Evolutionary conservation across 2,113 vertebrate genomes (phyloP).

Genomic region (Lasiurus borealis): DNA sequence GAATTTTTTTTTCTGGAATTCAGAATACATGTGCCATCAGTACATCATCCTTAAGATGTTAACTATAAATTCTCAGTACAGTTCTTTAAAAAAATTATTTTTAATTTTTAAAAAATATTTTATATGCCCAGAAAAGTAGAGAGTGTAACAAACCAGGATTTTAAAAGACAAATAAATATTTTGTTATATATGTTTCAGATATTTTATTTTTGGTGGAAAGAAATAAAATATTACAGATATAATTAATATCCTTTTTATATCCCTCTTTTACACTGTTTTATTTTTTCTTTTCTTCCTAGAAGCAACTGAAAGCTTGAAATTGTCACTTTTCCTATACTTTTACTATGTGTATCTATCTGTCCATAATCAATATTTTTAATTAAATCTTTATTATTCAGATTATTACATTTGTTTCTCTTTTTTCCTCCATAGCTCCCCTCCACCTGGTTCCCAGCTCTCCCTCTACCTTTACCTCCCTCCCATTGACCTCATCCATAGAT

Average conservation of each 20-base stretch:
- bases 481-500: too few relatives aligned
- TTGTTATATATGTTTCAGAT: neutral
- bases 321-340: neutral
- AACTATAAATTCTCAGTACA: neutral
- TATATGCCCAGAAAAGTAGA: neutral
- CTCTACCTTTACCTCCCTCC: too few relatives aligned
- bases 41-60: neutral
- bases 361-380: neutral
- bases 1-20: neutral
- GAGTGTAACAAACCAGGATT: neutral
- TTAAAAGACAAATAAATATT: neutral
- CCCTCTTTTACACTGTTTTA: neutral
- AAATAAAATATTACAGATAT: neutral
- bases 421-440: too few relatives aligned
- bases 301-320: neutral
- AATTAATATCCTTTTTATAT: neutral
- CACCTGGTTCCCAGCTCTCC: too few relatives aligned
- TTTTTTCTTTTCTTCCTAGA: neutral
- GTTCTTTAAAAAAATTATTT: neutral
- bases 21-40: neutral
- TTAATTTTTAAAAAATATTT: neutral
- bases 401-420: too few relatives aligned
- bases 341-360: neutral
- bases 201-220: constrained; percentile 15
- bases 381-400: too few relatives aligned